These are phyloP conservation scores for Garrulus glandarius DNA, from an alignment of 2,797 vertebrate species.

Conservation along the genomic window DNA sequence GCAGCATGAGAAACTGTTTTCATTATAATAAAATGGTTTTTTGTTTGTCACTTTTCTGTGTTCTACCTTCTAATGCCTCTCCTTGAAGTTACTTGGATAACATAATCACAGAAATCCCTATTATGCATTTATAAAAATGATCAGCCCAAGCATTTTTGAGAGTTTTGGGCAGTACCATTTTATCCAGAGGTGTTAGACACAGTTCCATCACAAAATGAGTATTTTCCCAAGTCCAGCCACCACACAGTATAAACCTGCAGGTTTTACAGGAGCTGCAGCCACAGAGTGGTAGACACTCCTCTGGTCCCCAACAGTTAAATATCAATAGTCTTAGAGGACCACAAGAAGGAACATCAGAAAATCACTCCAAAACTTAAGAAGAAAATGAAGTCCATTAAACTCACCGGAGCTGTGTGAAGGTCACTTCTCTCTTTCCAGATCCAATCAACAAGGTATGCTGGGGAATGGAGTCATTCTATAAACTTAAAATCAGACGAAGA, in stretches of 20 bases:
- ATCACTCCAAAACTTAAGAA: background rate
- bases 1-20: background rate
- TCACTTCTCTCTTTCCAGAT: background rate
- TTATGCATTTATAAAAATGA: background rate
- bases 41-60: background rate
- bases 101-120: background rate
- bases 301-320: background rate
- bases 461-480: background rate
- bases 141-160: background rate
- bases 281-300: background rate
- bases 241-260: background rate
- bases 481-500: background rate
- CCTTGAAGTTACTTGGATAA: background rate
- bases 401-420: background rate
- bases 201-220: background rate
- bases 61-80: background rate
- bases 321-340: background rate
- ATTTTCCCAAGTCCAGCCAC: background rate
- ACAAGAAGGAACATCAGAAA: background rate
- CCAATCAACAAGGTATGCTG: background rate
- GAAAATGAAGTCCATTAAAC: background rate
- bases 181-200: background rate
- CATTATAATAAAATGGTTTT: background rate
- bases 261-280: background rate
- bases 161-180: background rate